A percentile compares a stretch with the other conserved stretches of the same genome.
Conservation (phyloP, 2,113 vertebrate species). For the Ammodytes marinus region DNA sequence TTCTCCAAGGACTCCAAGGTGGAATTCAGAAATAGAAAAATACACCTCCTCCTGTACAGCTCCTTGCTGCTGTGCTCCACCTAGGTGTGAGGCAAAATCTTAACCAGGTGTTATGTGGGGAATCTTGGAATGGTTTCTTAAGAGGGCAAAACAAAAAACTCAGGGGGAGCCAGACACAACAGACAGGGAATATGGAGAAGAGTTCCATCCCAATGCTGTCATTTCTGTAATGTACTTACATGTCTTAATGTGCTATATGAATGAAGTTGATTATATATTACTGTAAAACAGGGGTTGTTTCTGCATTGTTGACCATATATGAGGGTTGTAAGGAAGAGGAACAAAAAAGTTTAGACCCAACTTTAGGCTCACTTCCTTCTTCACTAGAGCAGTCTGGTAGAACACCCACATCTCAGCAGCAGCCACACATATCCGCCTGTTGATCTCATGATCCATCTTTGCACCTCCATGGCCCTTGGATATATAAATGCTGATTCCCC, state of each 20-base stretch:
- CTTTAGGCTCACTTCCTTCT: not conserved
- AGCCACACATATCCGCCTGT: not conserved
- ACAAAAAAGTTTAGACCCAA: not conserved
- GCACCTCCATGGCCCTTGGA: too few species aligned
- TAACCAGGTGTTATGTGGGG: slow-evolving; percentile 18
- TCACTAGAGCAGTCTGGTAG: not conserved
- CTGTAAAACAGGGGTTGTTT: not conserved
- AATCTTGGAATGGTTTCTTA: not conserved
- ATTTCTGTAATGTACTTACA: not conserved
- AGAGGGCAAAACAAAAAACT: not conserved
- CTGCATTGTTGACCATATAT: not conserved
- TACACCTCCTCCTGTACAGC: slow-evolving; percentile 24
- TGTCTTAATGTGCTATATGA: too few species aligned
- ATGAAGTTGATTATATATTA: too few species aligned
- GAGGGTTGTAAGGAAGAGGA: not conserved
- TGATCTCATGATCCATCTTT: too few species aligned
- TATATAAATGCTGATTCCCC: not conserved
- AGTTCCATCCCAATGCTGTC: not conserved
- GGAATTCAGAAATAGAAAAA: slow-evolving; percentile 56
- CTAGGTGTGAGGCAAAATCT: slow-evolving; percentile 10
- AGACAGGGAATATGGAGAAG: not conserved
- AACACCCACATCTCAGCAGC: not conserved
- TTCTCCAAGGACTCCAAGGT: slow-evolving; percentile 43
- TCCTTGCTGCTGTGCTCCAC: slow-evolving; percentile 18
- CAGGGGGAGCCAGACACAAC: not conserved